These are phyloP conservation scores for Syngnathus typhle DNA, from an alignment of 2,113 vertebrate genomes.

Conservation along the genomic window DNA sequence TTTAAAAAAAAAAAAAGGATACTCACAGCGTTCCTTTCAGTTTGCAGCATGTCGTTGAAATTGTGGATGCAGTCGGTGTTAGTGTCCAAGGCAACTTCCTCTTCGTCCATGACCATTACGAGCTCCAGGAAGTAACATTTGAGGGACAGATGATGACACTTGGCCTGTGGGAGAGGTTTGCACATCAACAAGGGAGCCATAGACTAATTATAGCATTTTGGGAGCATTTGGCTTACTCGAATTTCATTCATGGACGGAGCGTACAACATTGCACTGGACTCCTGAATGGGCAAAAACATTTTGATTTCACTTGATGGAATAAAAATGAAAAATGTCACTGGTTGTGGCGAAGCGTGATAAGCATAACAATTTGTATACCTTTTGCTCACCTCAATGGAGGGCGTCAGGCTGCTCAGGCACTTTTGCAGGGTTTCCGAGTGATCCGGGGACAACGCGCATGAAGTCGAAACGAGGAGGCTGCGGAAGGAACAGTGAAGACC, in stretches of 20 bases:
- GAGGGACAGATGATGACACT: constrained; percentile 37
- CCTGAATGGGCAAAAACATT: constrained; percentile 35
- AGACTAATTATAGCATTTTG: too few species aligned
- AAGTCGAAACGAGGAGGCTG: constrained; percentile 36
- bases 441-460: not conserved
- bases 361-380: constrained; percentile 24
- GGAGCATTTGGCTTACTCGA: constrained; percentile 42
- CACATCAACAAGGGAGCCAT: too few species aligned
- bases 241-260: constrained; percentile 35
- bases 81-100: not conserved
- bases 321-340: not conserved
- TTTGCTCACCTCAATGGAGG: constrained; percentile 49
- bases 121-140: constrained; percentile 66
- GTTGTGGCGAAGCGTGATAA: not conserved
- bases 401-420: not conserved
- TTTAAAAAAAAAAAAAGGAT: too few species aligned
- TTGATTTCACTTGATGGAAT: too few species aligned
- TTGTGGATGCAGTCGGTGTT: not conserved
- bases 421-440: accelerated
- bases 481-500: constrained; percentile 15
- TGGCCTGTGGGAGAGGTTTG: constrained; percentile 17
- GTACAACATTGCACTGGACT: constrained; percentile 60
- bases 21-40: not conserved
- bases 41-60: accelerated
- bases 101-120: constrained; percentile 48